Evolutionary conservation across 2,888 invertebrate genomes (phyloP).

Genomic region (Nemapogon koenigi): DNA sequence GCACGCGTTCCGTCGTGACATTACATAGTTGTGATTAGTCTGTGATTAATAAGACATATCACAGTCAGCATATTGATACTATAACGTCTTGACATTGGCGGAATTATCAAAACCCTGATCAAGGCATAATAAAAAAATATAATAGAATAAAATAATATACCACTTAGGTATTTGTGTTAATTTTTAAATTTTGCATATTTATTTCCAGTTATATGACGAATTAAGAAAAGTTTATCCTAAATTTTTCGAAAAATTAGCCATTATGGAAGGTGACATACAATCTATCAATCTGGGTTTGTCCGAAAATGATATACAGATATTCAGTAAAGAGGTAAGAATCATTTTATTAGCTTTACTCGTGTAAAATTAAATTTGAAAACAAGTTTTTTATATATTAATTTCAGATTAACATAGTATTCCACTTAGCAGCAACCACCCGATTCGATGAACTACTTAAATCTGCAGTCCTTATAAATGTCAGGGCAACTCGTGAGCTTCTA

Average conservation of each 20-base stretch:
- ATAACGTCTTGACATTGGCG: no score
- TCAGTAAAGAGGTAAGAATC: conserved; percentile 22
- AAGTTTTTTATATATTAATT: conserved; percentile 7
- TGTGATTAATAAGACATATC: no score
- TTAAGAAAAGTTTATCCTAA: conserved; percentile 19
- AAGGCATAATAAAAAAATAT: no score
- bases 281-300: conserved; percentile 22
- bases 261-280: conserved; percentile 23
- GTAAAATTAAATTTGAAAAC: no score
- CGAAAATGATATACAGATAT: conserved; percentile 20
- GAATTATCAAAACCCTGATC: no score
- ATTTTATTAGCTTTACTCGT: no score
- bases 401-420: conserved; percentile 35
- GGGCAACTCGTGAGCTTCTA: conserved; percentile 83
- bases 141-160: no score
- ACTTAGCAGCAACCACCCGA: conserved; percentile 53
- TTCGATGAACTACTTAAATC: conserved; percentile 85
- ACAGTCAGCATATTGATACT: no score
- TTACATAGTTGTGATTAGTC: no score
- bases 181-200: no score
- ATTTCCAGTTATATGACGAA: conserved; percentile 20
- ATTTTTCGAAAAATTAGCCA: conserved; percentile 20
- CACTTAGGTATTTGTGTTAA: no score
- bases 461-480: conserved; percentile 84
- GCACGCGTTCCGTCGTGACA: no score